phyloP scores from a whole-genome alignment of 2,888 invertebrate species.

The Drosophila recens region DNA sequence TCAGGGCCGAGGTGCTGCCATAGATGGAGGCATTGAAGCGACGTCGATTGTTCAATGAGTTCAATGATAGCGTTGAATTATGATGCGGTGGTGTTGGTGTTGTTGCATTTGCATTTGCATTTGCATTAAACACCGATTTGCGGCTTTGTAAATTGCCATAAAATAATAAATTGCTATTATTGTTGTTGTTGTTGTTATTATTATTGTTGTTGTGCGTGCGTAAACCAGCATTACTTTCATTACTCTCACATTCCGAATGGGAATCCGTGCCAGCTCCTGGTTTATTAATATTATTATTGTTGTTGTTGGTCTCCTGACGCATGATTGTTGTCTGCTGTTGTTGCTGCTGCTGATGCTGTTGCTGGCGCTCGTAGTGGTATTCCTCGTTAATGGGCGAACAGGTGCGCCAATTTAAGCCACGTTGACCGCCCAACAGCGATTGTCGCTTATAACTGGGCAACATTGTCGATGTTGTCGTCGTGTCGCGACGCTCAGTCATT shows the following conservation, averaged over 20 bases:
- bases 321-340: conserved; percentile 20
- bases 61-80: conserved; percentile 84
- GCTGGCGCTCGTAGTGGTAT: conserved; percentile 15
- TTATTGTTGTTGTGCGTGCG: conserved; percentile 26
- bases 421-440: conserved; percentile 54
- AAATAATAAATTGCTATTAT: conserved; percentile 73
- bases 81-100: conserved; percentile 58
- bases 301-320: conserved; percentile 46
- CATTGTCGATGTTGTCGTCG: conserved; percentile 16
- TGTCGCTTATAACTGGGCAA: conserved; percentile 72
- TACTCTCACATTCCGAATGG: conserved; percentile 58
- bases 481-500: conserved; percentile 54
- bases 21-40: conserved; percentile 85
- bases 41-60: conserved; percentile 81
- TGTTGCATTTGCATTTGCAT: background rate
- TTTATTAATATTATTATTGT: conserved; percentile 43
- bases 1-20: conserved; percentile 84
- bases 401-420: conserved; percentile 50
- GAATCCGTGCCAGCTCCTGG: conserved; percentile 40
- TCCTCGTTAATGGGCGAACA: conserved; percentile 64
- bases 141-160: conserved; percentile 84
- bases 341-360: conserved; percentile 27
- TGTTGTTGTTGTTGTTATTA: conserved; percentile 22
- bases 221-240: conserved; percentile 40
- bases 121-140: conserved; percentile 82